Base-by-base conservation (phyloP, 2,888 invertebrate genomes). In the Microplitis deprimator region DNA sequence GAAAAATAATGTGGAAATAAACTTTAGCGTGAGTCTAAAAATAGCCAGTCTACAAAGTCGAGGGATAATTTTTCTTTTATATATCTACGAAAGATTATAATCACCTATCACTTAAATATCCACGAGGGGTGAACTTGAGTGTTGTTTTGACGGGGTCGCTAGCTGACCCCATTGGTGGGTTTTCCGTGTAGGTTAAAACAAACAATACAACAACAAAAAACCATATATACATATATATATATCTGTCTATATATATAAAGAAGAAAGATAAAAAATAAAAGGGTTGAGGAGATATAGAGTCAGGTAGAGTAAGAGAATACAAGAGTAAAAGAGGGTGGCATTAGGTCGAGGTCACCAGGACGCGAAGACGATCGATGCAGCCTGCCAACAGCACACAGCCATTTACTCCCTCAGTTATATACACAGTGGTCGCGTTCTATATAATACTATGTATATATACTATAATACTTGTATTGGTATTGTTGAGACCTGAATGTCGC, bases 351-450 rank as follows among this genome's bases (percentile, higher is more conserved):
- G 93, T 92, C 92, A 92, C 88, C 88, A 85, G 88, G 88, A 88
- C 91, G 92, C 91, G 90, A 90, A 85, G 84, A 89, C 91, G 92
- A 92, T 92, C 92, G 92, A 92, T 92, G 92, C 91, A 92, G 92
- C 92, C 83, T 83, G 85, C 85, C 84, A 85, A 81, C 81, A 77
- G 77, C 76, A 79, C 79, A 74, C 77, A 75, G 50, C 71, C 60
- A 62, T 62, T 73, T 65, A 41, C 50, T 65, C 73, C 67, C 65
- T 7, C 60, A 10, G 5, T 10, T 10, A 41, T 41, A 20, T 4
- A 41, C 20, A 20, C 39, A 67, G 72, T 72, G 68, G 39, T 38
- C 67, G 10, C 17, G n/a, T 60, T 13, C 70, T 41, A 20, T 60
- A 20, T 60, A 67, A 39, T 67, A n/a, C 10, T 60, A 59, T 8